These are phyloP conservation scores for Merodon equestris DNA, from an alignment of 2,888 invertebrate species.

Conservation along the genomic window DNA sequence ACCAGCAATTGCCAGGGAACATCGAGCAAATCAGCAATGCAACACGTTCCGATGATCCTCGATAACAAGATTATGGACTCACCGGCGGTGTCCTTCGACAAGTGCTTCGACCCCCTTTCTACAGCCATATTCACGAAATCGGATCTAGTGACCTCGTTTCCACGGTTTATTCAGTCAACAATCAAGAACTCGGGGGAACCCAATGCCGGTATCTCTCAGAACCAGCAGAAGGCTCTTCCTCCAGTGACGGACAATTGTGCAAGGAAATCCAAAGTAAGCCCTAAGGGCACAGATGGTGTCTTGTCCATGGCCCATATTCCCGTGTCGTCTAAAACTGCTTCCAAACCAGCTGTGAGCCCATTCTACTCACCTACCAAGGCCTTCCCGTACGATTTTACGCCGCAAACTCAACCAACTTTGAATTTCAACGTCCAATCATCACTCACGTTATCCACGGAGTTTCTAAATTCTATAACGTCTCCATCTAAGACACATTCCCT, in stretches of 20 bases:
- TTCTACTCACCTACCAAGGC: slow-evolving; percentile 50
- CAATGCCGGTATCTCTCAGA: not conserved
- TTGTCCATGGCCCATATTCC: not conserved
- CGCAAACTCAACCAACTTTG: slow-evolving; percentile 12
- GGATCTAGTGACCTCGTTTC: slow-evolving; percentile 26
- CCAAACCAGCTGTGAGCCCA: slow-evolving; percentile 10
- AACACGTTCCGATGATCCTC: not conserved
- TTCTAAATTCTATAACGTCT: not conserved
- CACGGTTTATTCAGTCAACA: not conserved
- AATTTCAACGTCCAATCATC: slow-evolving; percentile 39
- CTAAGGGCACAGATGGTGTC: not conserved
- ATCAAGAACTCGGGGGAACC: not conserved
- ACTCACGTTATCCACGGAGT: not conserved
- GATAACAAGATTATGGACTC: slow-evolving; percentile 6
- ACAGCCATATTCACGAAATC: slow-evolving; percentile 23
- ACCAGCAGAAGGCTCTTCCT: not conserved
- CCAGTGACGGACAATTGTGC: too few relatives aligned
- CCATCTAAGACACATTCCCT: slow-evolving; percentile 18
- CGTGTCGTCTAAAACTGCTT: not conserved
- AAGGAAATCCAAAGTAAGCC: not conserved
- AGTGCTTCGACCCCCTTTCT: too few relatives aligned
- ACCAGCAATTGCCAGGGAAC: not conserved
- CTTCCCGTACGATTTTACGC: slow-evolving; percentile 44
- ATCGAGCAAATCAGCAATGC: not conserved
- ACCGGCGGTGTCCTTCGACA: slow-evolving; percentile 3